Base-by-base conservation (phyloP, 2,888 invertebrate species). In the Cabera pusaria region DNA sequence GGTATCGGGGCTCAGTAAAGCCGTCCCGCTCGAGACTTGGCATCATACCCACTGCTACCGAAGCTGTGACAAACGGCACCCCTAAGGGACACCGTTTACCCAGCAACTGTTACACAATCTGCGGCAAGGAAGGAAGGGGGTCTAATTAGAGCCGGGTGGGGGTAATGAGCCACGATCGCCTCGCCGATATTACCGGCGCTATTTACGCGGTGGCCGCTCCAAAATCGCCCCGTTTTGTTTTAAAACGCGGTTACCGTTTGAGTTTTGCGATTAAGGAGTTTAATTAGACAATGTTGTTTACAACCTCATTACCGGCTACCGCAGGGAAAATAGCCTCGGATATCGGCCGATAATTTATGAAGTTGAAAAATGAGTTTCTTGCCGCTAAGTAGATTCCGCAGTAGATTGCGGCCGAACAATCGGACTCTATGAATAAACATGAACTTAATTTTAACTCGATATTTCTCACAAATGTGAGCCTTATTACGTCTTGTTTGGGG, bases 201-300 rank as follows among this genome's bases (percentile, higher is more conserved):
- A 85, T 85, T 83, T 84, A 80, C 82, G 82, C 80, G 82, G 83
- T 79, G 85, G 86, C 75, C 86, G 80, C 76, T 81, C 72, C 78
- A 83, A 84, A 85, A 86, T 86, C 83, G 85, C 84, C 76, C 81
- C 82, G 84, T 85, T 86, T 85, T 86, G 86, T 87, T 86, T 86
- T 86, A 84, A 86, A 86, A 85, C 46, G 84, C 85, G 82, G 83
- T 84, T 78, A 81, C 80, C 84, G 85, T 85, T 87, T 86, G 86
- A 88, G 85, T 87, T 86, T 85, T 77, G 84, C 86, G 87, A 87
- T 88, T 86, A 87, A 86, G 82, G 85, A 86, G 86, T 87, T 87
- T 86, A 88, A 88, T 88, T 87, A 87, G 84, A 84, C 83, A 75
- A 72, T 71, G 82, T 88, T 88, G 86, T 88, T 88, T 88, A 88